Evolutionary conservation across 2,888 invertebrate species (phyloP).

Genomic region (Hipparchia semele): DNA sequence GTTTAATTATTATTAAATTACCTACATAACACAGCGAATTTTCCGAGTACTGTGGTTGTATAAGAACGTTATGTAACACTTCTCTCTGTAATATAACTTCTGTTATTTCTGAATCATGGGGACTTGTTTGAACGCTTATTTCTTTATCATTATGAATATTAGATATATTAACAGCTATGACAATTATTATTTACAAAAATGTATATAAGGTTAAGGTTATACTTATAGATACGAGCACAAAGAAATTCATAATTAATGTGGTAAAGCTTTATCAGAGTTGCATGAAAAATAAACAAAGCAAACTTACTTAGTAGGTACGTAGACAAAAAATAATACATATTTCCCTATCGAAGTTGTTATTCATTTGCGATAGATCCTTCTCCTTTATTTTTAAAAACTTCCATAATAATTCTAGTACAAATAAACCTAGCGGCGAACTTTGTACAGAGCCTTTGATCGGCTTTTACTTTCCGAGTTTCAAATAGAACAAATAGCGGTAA

Average conservation of each 20-base stretch:
- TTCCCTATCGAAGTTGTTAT: conserved; percentile 1
- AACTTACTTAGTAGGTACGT: background rate
- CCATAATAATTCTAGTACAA: conserved; percentile 18
- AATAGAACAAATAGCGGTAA: conserved; percentile 32
- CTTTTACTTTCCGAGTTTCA: conserved; percentile 28
- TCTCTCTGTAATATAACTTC: conserved; percentile 5
- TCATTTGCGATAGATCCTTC: background rate
- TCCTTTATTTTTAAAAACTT: conserved; percentile 16
- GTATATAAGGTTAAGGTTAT: too few species aligned
- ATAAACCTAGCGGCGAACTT: conserved; percentile 22
- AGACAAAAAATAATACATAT: background rate
- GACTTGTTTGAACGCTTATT: background rate
- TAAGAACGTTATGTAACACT: conserved; percentile 23
- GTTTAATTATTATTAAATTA: conserved; percentile 38
- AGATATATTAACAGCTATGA: too few species aligned
- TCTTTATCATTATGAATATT: too few species aligned
- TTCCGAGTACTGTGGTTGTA: conserved; percentile 24
- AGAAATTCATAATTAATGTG: background rate
- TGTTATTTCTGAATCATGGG: background rate
- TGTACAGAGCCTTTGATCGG: conserved; percentile 26
- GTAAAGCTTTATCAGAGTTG: background rate
- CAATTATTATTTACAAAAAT: too few species aligned
- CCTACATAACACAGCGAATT: conserved; percentile 30
- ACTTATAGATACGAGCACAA: background rate
- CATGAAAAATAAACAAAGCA: background rate